A percentile compares a stretch with the other conserved stretches of the same genome.
Evolutionary conservation across 2,113 vertebrate species (phyloP).

Genomic region (Rhinogobius similis): DNA sequence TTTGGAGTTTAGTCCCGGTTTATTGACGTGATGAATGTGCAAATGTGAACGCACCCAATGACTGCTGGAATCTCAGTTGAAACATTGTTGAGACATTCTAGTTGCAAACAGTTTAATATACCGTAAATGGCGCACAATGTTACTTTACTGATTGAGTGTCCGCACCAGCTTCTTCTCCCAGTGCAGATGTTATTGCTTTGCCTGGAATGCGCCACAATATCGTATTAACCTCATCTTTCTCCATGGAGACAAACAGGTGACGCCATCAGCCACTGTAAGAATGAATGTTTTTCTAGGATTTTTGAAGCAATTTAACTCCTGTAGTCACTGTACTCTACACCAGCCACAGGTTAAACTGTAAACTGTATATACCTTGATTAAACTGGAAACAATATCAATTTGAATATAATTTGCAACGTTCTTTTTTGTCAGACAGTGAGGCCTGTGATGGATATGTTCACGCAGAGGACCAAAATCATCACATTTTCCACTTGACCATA

Average conservation of each 20-base stretch:
- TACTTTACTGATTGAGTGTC: too few species aligned
- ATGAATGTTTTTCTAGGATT: not conserved
- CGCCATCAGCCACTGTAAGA: not conserved
- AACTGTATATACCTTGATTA: too few species aligned
- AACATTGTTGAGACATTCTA: too few species aligned
- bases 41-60: not conserved
- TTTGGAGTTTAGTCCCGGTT: too few species aligned
- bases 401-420: not conserved
- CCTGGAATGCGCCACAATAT: not conserved
- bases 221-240: not conserved
- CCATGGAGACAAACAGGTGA: too few species aligned
- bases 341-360: too few species aligned
- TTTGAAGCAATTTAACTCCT: not conserved
- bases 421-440: not conserved
- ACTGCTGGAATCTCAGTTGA: not conserved
- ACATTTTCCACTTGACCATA: not conserved
- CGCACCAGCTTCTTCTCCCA: not conserved
- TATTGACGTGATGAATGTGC: too few species aligned
- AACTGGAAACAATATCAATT: not conserved
- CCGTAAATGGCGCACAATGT: too few species aligned
- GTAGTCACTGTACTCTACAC: too few species aligned
- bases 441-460: conserved; percentile 34
- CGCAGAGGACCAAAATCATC: conserved; percentile 23
- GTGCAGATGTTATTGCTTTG: not conserved
- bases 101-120: not conserved